These are phyloP conservation scores for Tetramorium bicarinatum DNA, from an alignment of 2,888 invertebrate species.

Conservation along the genomic window DNA sequence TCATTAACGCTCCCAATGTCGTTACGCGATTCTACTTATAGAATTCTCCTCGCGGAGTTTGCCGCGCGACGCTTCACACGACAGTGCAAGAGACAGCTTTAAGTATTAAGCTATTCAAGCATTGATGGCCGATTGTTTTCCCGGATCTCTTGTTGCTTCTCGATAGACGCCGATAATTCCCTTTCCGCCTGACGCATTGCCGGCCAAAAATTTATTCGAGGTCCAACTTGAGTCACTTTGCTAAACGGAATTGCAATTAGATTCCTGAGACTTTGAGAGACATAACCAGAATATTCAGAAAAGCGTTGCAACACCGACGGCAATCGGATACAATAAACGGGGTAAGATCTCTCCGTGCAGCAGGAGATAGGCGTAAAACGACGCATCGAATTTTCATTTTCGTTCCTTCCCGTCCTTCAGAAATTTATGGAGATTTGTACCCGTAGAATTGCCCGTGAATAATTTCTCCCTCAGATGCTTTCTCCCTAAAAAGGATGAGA, in stretches of 20 bases:
- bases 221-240: slow-evolving; percentile 26
- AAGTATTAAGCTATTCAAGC: slow-evolving; percentile 31
- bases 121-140: slow-evolving; percentile 45
- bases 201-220: not conserved
- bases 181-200: not conserved
- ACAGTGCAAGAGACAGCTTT: slow-evolving; percentile 28
- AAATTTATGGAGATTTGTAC: slow-evolving; percentile 55
- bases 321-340: slow-evolving; percentile 30
- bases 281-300: slow-evolving; percentile 20
- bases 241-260: slow-evolving; percentile 39
- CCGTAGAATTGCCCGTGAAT: slow-evolving; percentile 52
- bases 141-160: not conserved
- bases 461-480: slow-evolving; percentile 40
- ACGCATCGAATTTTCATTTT: slow-evolving; percentile 54
- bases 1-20: slow-evolving; percentile 46
- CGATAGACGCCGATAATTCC: not conserved
- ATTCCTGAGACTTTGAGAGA: slow-evolving; percentile 26
- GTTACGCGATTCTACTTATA: slow-evolving; percentile 35
- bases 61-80: slow-evolving; percentile 35
- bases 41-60: slow-evolving; percentile 13
- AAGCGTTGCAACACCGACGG: slow-evolving; percentile 5
- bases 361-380: slow-evolving; percentile 42
- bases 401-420: slow-evolving; percentile 41
- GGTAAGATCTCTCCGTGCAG: not conserved
- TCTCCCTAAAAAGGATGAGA: slow-evolving; percentile 44